Evolutionary conservation across 2,888 invertebrate genomes (phyloP), one percentile per base, ranked within the genome.

Genomic region (Apomyelois bistriatella): DNA sequence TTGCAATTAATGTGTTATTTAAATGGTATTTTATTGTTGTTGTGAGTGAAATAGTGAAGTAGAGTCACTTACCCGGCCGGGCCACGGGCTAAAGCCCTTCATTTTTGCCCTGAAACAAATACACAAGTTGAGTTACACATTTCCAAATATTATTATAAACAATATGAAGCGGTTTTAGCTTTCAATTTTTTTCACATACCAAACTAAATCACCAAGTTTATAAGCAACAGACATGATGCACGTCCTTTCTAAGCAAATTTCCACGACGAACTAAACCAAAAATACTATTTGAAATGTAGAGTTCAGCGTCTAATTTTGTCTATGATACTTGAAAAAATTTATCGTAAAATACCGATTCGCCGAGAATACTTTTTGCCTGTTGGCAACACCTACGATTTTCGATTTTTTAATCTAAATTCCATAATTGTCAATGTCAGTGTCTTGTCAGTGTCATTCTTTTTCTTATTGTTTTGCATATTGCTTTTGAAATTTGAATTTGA

Each of bases 81-180:
- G 98, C 98, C 98, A 98, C 62, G 97, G 96, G 65, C 97, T 96
- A 91, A 97, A 98, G 68, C 97, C 97, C 92, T 97, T 98, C 97
- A 98, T 97, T 93, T 98, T 98, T 55, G 98, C 98, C 98, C 98
- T 98, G 93, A 76, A 90, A 90, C 88, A 89, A 89, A 76, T 55
- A 70, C 61, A 66, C 57, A 35, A 52, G 50, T 60, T 49, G 22
- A 49, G 55, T 72, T 71, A 68, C 42, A 57, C 48, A 47, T 57
- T 58, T 51, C 46, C 17, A 1, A 58, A 57, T 52, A 16, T 17
- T 37, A 51, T 52, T 66, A 93, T 93, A 7, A 65, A 71, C 70
- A 77, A 79, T 73, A 73, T 73, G 66, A 62, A 59, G 53, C 61
- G 58, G 50, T 53, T 52, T 60, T 63, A 62, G 54, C 58, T 57